These are phyloP conservation scores for Ceyx cyanopectus DNA, from an alignment of 2,113 vertebrate genomes.

Conservation along the genomic window DNA sequence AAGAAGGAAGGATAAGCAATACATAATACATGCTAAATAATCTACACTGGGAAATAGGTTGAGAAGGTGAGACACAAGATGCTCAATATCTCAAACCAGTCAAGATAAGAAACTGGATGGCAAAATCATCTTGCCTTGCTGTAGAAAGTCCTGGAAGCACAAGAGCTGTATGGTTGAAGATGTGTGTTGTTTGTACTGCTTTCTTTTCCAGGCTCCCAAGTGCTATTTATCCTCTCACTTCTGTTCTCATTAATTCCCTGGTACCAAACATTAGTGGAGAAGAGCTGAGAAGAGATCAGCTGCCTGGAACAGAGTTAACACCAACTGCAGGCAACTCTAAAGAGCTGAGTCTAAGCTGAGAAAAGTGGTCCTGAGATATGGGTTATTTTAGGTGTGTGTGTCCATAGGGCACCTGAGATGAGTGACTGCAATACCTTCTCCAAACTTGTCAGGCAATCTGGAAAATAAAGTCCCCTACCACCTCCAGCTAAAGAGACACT, in stretches of 20 bases:
- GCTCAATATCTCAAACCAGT: neutral
- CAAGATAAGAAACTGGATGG: neutral
- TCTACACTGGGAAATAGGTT: neutral
- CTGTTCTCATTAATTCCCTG: neutral
- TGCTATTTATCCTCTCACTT: neutral
- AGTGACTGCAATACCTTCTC: constrained; percentile 1
- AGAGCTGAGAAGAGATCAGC: constrained; percentile 3
- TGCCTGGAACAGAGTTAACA: neutral
- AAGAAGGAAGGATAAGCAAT: neutral
- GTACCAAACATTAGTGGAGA: neutral
- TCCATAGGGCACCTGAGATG: neutral
- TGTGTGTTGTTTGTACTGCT: neutral
- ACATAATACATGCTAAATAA: neutral
- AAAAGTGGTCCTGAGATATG: fast-evolving
- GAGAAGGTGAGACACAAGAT: neutral
- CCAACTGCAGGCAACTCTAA: neutral
- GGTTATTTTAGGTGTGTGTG: neutral
- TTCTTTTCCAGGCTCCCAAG: neutral
- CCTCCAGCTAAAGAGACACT: constrained; percentile 19
- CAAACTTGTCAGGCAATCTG: constrained; percentile 25
- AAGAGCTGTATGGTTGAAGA: neutral
- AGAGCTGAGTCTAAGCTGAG: neutral
- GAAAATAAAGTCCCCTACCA: constrained; percentile 22
- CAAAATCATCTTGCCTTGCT: neutral
- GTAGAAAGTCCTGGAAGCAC: neutral